phyloP scores from a whole-genome alignment of 1,140 invertebrate species.

The Sitobion miscanthi region DNA sequence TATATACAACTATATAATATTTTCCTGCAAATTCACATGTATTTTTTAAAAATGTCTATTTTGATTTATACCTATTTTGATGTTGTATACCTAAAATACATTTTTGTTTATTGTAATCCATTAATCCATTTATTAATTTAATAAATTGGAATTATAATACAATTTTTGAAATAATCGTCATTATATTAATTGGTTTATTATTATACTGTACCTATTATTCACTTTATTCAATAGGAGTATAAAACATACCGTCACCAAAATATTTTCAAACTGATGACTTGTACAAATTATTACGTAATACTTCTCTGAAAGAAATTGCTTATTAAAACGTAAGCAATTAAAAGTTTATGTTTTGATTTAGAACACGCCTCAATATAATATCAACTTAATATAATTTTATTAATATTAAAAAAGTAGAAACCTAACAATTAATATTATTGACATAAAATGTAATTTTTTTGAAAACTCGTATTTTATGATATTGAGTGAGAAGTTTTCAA shows the following conservation, averaged over 20 bases:
- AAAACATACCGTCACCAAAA: not conserved
- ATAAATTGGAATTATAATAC: not conserved
- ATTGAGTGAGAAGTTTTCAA: too few species aligned
- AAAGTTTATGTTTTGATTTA: too few species aligned
- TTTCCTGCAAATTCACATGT: constrained; percentile 36
- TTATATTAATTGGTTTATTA: not conserved
- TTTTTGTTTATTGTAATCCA: constrained; percentile 5
- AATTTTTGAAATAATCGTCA: not conserved
- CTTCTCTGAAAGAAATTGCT: not conserved
- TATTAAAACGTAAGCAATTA: too few species aligned
- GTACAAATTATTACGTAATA: too few species aligned
- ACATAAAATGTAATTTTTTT: too few species aligned
- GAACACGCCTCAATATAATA: too few species aligned
- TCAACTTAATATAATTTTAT: too few species aligned
- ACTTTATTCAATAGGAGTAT: not conserved
- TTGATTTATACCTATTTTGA: constrained; percentile 3
- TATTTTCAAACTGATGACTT: not conserved
- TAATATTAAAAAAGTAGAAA: too few species aligned
- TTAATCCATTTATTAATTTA: not conserved
- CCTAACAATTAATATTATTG: too few species aligned
- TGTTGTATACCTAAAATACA: not conserved
- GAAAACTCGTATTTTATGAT: too few species aligned
- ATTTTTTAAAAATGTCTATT: not conserved
- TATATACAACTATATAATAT: constrained; percentile 9
- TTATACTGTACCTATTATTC: not conserved